These are phyloP conservation scores for Orius insidiosus DNA, from an alignment of 1,140 invertebrate species.

Conservation along the genomic window DNA sequence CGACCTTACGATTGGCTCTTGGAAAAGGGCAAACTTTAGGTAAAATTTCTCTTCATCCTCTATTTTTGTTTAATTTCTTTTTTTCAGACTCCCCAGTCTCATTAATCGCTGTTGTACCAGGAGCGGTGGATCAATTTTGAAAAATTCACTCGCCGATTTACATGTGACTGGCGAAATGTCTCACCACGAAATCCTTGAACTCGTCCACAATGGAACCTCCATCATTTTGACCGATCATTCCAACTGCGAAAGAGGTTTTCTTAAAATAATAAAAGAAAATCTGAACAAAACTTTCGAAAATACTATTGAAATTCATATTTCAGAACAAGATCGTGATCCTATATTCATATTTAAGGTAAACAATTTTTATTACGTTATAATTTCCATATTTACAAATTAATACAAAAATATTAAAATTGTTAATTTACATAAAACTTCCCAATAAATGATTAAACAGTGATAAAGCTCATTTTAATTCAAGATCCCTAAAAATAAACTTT, in stretches of 20 bases:
- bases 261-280: constrained; percentile 26
- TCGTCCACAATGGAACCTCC: constrained; percentile 48
- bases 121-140: constrained; percentile 68
- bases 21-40: constrained; percentile 22
- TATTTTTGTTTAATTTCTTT: too few relatives aligned
- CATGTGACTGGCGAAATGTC: constrained; percentile 89
- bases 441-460: too few relatives aligned
- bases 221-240: constrained; percentile 88
- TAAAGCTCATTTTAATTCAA: too few relatives aligned
- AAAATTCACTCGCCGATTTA: constrained; percentile 46
- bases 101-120: constrained; percentile 71
- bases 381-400: too few relatives aligned
- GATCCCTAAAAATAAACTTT: too few relatives aligned
- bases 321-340: constrained; percentile 4
- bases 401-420: too few relatives aligned
- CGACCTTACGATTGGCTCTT: too few relatives aligned
- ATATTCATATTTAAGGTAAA: too few relatives aligned
- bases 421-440: too few relatives aligned
- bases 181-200: constrained; percentile 88
- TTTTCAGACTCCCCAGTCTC: constrained; percentile 27
- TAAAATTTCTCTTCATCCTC: neutral
- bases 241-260: constrained; percentile 84
- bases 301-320: neutral
- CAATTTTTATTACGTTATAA: too few relatives aligned
- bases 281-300: neutral